A percentile compares a stretch with the other conserved stretches of the same genome.
phyloP scores from a whole-genome alignment of 2,888 invertebrate species.

The Hydriomena furcata region DNA sequence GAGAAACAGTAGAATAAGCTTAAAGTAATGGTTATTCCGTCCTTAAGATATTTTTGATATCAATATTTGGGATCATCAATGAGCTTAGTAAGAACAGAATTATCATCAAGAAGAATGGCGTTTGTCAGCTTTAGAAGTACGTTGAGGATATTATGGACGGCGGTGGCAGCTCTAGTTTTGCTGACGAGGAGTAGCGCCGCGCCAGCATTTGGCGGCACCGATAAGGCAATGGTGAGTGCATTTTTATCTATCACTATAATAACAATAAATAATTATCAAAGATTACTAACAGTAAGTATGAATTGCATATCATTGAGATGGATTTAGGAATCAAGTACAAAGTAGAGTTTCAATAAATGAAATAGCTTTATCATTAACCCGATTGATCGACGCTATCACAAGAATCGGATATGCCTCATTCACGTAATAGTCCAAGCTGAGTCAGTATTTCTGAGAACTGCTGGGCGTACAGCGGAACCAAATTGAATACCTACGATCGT shows the following conservation, averaged over 20 bases:
- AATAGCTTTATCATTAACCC: slow-evolving; percentile 1
- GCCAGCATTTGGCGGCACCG: slow-evolving; percentile 68
- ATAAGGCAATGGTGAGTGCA: slow-evolving; percentile 73
- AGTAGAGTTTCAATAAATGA: not conserved
- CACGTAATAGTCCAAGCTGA: slow-evolving; percentile 44
- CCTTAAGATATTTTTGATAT: slow-evolving; percentile 59
- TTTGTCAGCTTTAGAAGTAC: slow-evolving; percentile 59
- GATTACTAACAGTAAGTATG: slow-evolving; percentile 1
- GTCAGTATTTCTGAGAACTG: slow-evolving; percentile 53
- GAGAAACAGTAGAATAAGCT: slow-evolving; percentile 40
- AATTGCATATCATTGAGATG: slow-evolving; percentile 25
- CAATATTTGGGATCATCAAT: slow-evolving; percentile 59
- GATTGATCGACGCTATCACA: slow-evolving; percentile 40
- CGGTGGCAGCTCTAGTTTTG: slow-evolving; percentile 56
- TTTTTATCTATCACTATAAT: slow-evolving; percentile 11
- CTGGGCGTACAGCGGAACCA: slow-evolving; percentile 46
- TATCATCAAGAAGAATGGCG: slow-evolving; percentile 60
- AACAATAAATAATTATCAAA: slow-evolving; percentile 1
- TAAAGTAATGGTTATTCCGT: slow-evolving; percentile 59
- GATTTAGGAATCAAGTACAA: too few species aligned
- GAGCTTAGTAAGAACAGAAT: slow-evolving; percentile 55
- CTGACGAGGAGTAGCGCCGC: slow-evolving; percentile 69
- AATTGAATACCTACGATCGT: slow-evolving; percentile 42
- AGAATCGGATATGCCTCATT: slow-evolving; percentile 63
- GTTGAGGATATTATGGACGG: slow-evolving; percentile 65